Percentiles rank a stretch among this genome's conserved stretches.
Conservation (phyloP, 2,113 vertebrate species). For the Orycteropus afer region DNA sequence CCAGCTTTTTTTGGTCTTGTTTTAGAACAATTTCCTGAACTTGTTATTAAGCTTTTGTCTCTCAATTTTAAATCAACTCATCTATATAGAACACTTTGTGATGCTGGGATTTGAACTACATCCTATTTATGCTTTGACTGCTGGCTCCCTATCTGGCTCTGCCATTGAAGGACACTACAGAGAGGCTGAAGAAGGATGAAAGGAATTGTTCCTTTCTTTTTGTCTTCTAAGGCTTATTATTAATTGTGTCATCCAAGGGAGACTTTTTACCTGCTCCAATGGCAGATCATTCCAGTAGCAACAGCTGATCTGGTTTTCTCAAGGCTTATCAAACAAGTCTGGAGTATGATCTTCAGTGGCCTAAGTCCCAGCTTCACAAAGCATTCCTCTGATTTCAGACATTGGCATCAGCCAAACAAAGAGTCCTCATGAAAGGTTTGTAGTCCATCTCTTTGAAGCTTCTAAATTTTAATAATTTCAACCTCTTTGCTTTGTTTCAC, state of each 20-base stretch:
- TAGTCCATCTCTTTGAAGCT: neutral
- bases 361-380: neutral
- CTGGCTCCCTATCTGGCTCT: neutral
- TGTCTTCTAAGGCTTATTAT: neutral
- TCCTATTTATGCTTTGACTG: neutral
- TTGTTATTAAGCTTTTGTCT: neutral
- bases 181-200: neutral
- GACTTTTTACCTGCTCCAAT: neutral
- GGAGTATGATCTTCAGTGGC: neutral
- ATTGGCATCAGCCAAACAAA: neutral
- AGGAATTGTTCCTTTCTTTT: neutral
- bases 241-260: no score
- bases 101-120: neutral
- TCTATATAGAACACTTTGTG: neutral
- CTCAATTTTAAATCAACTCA: neutral
- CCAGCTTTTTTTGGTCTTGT: neutral
- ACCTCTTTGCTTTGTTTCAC: neutral
- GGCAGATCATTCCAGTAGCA: neutral
- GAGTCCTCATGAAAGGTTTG: no score
- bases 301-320: neutral
- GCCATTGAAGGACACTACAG: neutral
- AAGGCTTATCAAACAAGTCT: fast-evolving
- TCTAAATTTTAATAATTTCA: no score
- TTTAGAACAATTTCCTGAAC: neutral
- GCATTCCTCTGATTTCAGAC: neutral